Evolutionary conservation across 2,888 invertebrate species (phyloP), one percentile per base, ranked within the genome.

Genomic region (Shargacucullia verbasci): DNA sequence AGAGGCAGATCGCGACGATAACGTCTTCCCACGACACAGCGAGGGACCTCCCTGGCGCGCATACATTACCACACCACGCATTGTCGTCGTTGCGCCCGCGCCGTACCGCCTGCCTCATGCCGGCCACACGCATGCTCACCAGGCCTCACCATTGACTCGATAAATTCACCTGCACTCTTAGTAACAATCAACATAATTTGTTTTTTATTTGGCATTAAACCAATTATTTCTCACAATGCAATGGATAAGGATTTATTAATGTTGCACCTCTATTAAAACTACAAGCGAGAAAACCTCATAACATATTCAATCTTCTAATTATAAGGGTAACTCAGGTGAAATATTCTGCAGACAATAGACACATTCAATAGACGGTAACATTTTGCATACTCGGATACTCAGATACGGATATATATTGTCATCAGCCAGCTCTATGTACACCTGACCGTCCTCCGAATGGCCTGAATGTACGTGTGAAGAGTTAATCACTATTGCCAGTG

Each of bases 41-140:
- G 73, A 70, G 73, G 85, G 92, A 92, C 93, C 92, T 92, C 93
- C 92, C 87, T 80, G 83, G 83, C 80, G 92, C 83, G 93, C 93
- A 94, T 92, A 92, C 85, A 94, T 94, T 93, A 93, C 80, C 78
- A 72, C 79, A 76, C 81, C 81, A 84, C 82, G 85, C 83, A 85
- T 86, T 86, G 86, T 86, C 85, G 82, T 79, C 81, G 77, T 59
- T 68, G 75, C 80, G 76, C 70, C 70, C 63, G 59, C 64, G 50
- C 49, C 62, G 48, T 20, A 20, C 20, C 69, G 44, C 70, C 61
- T 65, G 65, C 70, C 60, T 48, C 55, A 41, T 41, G 25, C 63
- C 53, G 78, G 66, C 78, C 76, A 79, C 82, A 77, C 77, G 73
- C 82, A 79, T 59, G 61, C 67, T 44, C 63, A 38, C 55, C 55